phyloP scores from a whole-genome alignment of 2,113 vertebrate species.

The Helogale parvula region DNA sequence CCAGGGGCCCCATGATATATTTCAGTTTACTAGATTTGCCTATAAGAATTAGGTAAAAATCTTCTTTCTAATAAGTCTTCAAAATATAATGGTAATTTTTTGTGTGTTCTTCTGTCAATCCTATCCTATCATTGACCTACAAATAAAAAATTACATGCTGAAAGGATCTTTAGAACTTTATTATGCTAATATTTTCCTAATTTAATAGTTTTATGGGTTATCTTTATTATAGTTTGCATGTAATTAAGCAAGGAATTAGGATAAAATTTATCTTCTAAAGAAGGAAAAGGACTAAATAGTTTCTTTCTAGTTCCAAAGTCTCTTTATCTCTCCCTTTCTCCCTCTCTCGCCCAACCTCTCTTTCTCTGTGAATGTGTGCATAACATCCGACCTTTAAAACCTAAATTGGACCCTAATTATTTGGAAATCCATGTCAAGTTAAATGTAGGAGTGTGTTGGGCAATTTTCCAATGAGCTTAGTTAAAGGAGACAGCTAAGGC shows the following conservation, averaged over 20 bases:
- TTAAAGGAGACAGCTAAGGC: constrained; percentile 30
- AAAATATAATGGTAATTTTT: neutral
- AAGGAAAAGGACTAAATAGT: neutral
- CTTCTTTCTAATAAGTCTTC: neutral
- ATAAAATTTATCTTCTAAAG: neutral
- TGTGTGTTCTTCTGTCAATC: neutral
- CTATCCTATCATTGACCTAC: neutral
- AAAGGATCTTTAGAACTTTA: neutral
- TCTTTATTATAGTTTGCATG: neutral
- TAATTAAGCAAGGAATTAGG: neutral
- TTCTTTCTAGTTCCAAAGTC: neutral
- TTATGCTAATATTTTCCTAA: constrained; percentile 7
- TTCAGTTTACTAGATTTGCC: neutral
- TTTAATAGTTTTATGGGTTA: neutral
- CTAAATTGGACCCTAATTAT: neutral
- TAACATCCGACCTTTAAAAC: neutral
- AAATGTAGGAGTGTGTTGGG: neutral
- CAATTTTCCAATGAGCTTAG: constrained; percentile 45
- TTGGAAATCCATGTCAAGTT: neutral
- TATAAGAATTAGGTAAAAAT: neutral
- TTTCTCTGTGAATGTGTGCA: neutral
- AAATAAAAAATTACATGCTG: neutral
- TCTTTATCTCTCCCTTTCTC: neutral
- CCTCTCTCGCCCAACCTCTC: neutral
- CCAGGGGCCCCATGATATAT: neutral